phyloP scores from a whole-genome alignment of 2,888 invertebrate species.

The Asteroscopus sphinx region DNA sequence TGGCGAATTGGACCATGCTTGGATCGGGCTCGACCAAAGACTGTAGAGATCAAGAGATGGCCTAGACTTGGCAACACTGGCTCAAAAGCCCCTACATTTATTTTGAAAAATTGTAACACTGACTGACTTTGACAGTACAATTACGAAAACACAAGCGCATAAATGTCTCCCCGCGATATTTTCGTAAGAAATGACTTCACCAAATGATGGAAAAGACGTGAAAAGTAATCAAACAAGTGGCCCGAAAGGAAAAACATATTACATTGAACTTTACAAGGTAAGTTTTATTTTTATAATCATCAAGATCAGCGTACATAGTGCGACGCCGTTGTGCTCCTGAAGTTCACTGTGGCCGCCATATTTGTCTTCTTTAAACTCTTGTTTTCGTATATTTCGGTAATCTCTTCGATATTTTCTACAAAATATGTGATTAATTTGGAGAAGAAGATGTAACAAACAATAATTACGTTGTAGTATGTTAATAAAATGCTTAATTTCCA shows the following conservation, averaged over 20 bases:
- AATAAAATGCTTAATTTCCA: constrained; percentile 5
- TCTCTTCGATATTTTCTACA: constrained; percentile 51
- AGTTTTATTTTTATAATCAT: constrained; percentile 72
- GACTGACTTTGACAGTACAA: constrained; percentile 86
- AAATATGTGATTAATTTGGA: constrained; percentile 19
- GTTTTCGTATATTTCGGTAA: constrained; percentile 79
- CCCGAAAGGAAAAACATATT: constrained; percentile 86
- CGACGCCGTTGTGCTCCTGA: constrained; percentile 85
- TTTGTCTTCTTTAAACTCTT: constrained; percentile 84
- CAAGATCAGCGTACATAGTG: constrained; percentile 61
- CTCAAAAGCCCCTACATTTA: no score
- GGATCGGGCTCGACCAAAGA: no score
- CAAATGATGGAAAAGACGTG: constrained; percentile 89
- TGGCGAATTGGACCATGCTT: no score
- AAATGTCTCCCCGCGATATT: constrained; percentile 90
- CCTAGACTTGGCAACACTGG: no score
- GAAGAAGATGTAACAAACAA: constrained; percentile 10
- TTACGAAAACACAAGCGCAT: constrained; percentile 89
- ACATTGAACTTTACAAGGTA: constrained; percentile 88
- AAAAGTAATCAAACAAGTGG: constrained; percentile 86
- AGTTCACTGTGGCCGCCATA: constrained; percentile 87
- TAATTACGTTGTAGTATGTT: background rate
- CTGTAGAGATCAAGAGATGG: no score
- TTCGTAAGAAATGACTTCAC: constrained; percentile 90
- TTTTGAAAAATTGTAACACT: constrained; percentile 66